These are phyloP conservation scores for Drosophila sp. DNA, from an alignment of 1,140 invertebrate genomes.

Conservation along the genomic window DNA sequence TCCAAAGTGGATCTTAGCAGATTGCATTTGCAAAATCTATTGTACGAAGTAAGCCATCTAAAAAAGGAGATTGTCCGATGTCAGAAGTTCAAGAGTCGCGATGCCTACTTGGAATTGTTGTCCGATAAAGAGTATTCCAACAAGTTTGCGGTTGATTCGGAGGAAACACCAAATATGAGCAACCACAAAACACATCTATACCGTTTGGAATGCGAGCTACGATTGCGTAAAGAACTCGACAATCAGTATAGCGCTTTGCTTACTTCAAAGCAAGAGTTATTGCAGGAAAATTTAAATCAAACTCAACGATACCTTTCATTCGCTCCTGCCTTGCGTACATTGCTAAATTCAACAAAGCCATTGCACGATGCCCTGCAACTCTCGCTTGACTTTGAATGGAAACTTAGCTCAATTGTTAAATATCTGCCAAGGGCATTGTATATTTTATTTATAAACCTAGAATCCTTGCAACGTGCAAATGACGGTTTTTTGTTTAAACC, in stretches of 20 bases:
- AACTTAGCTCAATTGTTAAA: constrained; percentile 90
- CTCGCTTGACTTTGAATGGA: constrained; percentile 90
- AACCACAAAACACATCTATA: constrained; percentile 93
- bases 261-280: constrained; percentile 90
- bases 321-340: constrained; percentile 90
- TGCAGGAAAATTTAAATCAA: constrained; percentile 91
- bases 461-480: constrained; percentile 91
- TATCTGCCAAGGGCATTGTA: constrained; percentile 93
- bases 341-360: constrained; percentile 93
- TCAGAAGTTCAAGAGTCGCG: constrained; percentile 96
- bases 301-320: constrained; percentile 92
- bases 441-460: constrained; percentile 93
- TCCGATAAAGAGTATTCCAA: constrained; percentile 88
- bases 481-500: constrained; percentile 88
- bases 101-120: constrained; percentile 96
- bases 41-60: constrained; percentile 97
- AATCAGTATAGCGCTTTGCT: constrained; percentile 91
- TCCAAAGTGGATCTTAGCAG: constrained; percentile 95
- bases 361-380: constrained; percentile 95
- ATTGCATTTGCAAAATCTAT: constrained; percentile 96
- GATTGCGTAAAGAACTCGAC: constrained; percentile 93
- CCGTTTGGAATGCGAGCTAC: constrained; percentile 95
- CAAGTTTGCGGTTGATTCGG: constrained; percentile 86
- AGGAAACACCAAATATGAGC: constrained; percentile 84
- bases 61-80: constrained; percentile 97